phyloP scores from a whole-genome alignment of 2,888 invertebrate species.

The Therioaphis trifolii region DNA sequence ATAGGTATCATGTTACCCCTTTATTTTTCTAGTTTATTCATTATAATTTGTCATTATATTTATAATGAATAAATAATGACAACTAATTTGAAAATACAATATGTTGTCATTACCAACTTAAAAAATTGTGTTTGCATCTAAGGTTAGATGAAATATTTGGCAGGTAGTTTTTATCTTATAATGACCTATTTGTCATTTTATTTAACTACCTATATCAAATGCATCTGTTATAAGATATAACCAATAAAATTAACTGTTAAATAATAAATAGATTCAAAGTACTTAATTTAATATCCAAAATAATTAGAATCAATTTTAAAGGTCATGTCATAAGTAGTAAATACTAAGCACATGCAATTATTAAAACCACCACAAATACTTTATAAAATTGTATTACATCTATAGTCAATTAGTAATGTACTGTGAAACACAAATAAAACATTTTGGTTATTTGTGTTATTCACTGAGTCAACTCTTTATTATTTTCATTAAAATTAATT shows the following conservation, averaged over 20 bases:
- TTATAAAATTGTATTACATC: not conserved
- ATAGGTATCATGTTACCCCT: too few relatives aligned
- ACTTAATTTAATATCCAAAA: constrained; percentile 30
- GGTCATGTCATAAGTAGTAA: constrained; percentile 17
- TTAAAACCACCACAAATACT: not conserved
- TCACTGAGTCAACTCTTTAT: too few relatives aligned
- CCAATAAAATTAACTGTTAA: constrained; percentile 1
- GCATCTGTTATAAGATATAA: not conserved
- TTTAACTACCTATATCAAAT: not conserved
- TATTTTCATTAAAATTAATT: too few relatives aligned
- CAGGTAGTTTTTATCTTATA: not conserved
- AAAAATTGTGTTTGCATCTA: not conserved
- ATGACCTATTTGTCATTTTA: constrained; percentile 32
- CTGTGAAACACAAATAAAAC: too few relatives aligned
- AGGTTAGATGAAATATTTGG: constrained; percentile 6
- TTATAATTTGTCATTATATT: too few relatives aligned
- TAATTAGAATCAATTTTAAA: constrained; percentile 32
- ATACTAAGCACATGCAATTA: not conserved
- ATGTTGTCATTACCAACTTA: not conserved
- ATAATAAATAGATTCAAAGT: constrained; percentile 44
- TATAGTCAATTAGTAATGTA: too few relatives aligned
- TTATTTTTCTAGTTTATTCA: too few relatives aligned
- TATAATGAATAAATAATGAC: too few relatives aligned
- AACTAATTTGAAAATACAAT: too few relatives aligned
- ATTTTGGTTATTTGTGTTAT: too few relatives aligned